Conservation (phyloP, 2,888 invertebrate species). For the Nasonovia ribisnigri region DNA sequence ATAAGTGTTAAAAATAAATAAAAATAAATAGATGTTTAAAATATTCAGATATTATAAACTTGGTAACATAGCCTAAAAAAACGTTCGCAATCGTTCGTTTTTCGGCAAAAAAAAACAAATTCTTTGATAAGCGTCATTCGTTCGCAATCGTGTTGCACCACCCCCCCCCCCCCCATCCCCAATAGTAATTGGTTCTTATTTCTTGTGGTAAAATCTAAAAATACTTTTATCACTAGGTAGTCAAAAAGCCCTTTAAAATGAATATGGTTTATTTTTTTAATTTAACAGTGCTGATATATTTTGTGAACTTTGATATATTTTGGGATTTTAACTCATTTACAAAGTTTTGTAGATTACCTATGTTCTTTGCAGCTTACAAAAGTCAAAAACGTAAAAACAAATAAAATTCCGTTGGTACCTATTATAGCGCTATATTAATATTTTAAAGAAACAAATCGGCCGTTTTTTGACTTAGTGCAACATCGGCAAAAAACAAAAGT, state of each 20-base stretch:
- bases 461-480: neutral
- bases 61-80: too few species aligned
- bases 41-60: too few species aligned
- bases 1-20: too few species aligned
- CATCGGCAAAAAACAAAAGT: neutral
- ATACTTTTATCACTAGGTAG: neutral
- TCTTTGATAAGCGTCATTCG: too few species aligned
- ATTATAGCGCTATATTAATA: neutral
- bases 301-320: neutral
- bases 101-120: too few species aligned
- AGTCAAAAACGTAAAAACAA: neutral
- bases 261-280: neutral
- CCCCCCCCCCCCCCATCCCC: too few species aligned
- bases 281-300: neutral
- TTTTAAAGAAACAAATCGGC: neutral
- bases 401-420: neutral
- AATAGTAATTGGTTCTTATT: neutral
- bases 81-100: too few species aligned
- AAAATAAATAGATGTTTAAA: too few species aligned
- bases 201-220: neutral
- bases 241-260: neutral
- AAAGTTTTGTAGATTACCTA: neutral
- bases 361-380: neutral
- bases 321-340: neutral
- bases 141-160: too few species aligned